Percentiles rank a stretch among this genome's conserved stretches.
Evolutionary conservation across 2,888 invertebrate species (phyloP).

Genomic region (Alentia gelatinosa): DNA sequence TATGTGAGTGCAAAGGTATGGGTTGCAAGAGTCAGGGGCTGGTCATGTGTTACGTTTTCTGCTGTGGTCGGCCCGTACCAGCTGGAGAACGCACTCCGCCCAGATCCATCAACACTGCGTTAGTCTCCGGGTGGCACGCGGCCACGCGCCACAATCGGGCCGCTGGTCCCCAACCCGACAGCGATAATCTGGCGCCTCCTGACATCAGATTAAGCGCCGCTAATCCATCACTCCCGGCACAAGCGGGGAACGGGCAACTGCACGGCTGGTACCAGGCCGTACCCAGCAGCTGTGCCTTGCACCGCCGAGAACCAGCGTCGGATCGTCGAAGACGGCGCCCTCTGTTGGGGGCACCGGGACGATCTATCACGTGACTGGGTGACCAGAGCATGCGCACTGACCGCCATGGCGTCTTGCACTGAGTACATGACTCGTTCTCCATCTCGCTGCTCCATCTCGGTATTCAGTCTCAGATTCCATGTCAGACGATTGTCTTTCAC

Average conservation of each 20-base stretch:
- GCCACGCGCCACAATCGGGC: not conserved
- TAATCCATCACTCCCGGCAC: slow-evolving; percentile 26
- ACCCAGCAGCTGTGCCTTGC: not conserved
- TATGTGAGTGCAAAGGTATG: not conserved
- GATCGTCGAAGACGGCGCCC: not conserved
- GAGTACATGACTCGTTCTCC: too few relatives aligned
- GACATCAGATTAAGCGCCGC: not conserved
- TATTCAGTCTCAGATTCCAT: too few relatives aligned
- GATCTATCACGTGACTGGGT: not conserved
- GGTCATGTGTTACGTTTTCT: not conserved
- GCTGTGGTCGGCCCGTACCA: not conserved
- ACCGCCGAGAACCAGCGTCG: not conserved
- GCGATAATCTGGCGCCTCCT: slow-evolving; percentile 43
- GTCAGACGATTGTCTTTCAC: too few relatives aligned
- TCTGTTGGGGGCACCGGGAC: not conserved
- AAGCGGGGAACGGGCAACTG: too few relatives aligned
- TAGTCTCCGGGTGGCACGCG: not conserved
- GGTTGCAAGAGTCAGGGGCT: not conserved
- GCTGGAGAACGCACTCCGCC: not conserved
- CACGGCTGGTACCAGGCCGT: not conserved
- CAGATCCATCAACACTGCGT: not conserved
- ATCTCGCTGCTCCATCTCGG: too few relatives aligned
- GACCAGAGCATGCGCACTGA: not conserved
- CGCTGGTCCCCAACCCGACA: not conserved
- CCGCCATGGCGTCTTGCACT: not conserved